Percentiles rank a stretch among this genome's conserved stretches.
Evolutionary conservation across 2,797 vertebrate genomes (phyloP).

Genomic region (Hemitrygon akajei): DNA sequence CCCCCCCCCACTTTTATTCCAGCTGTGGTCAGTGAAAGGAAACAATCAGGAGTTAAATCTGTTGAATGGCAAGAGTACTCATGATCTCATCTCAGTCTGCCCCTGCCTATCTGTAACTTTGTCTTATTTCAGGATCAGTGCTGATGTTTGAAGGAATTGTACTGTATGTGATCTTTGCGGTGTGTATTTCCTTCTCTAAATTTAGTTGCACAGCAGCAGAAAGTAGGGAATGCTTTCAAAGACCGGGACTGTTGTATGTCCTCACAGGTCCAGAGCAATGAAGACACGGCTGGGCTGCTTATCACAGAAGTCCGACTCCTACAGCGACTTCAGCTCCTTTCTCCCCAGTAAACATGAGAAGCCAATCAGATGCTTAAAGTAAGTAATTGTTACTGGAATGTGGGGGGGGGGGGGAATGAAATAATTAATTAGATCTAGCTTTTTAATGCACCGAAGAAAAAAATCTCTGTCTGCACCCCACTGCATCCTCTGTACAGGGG

Average conservation of each 20-base stretch:
- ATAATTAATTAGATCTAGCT: neutral
- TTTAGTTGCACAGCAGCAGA: neutral
- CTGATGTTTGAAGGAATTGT: neutral
- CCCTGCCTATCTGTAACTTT: neutral
- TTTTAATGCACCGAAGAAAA: neutral
- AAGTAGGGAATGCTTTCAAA: neutral
- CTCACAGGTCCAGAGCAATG: slow-evolving; percentile 76
- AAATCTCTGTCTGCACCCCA: neutral
- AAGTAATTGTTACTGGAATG: slow-evolving; percentile 40
- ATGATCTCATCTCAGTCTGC: neutral
- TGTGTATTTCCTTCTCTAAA: neutral
- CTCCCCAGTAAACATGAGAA: slow-evolving; percentile 66
- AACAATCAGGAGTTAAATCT: neutral
- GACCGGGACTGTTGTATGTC: neutral
- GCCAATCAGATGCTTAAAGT: slow-evolving; percentile 62
- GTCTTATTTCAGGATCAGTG: neutral
- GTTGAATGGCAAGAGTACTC: neutral
- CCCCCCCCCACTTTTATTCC: neutral
- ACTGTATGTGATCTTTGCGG: neutral
- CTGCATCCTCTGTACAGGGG: too few relatives aligned
- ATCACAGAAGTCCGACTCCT: slow-evolving; percentile 93
- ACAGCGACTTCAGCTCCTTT: slow-evolving; percentile 89
- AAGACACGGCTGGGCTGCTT: slow-evolving; percentile 93
- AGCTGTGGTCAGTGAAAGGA: neutral
- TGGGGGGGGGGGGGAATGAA: neutral